Conservation (phyloP, 2,113 vertebrate species). For the human (Homo sapiens) region GRCh38 chr9:80315001-80315500, state of each 20-base stretch:
- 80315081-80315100: not conserved
- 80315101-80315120: not conserved
- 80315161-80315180: not conserved
- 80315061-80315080: too few species aligned
- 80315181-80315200: not conserved
- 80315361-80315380: not conserved
- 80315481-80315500: not conserved
- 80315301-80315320: not conserved
- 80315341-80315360: not conserved
- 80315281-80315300: not conserved
- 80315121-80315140: not conserved
- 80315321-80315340: not conserved
- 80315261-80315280: not conserved
- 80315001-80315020: too few species aligned
- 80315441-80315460: not conserved
- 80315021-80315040: too few species aligned
- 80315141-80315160: not conserved
- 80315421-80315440: not conserved
- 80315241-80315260: not conserved
- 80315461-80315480: not conserved
- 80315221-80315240: not conserved
- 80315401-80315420: not conserved
- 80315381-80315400: not conserved
- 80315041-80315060: too few species aligned
- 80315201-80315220: not conserved